Evolutionary conservation across 2,797 vertebrate species (phyloP).

Genomic region (Rhinoraja longicauda): DNA sequence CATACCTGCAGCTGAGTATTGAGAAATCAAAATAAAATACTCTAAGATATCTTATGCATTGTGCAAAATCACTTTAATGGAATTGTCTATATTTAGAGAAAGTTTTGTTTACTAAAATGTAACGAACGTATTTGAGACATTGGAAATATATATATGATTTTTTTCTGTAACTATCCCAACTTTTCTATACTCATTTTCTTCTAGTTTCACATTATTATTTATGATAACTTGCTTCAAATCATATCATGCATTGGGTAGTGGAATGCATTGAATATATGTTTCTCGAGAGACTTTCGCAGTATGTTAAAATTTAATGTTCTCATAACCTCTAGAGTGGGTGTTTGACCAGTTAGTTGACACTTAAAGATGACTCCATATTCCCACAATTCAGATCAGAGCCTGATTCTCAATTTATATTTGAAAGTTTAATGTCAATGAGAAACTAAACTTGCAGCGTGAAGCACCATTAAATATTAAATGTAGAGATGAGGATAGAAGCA

Average conservation of each 20-base stretch:
- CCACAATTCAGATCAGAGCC: background rate
- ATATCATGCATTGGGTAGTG: background rate
- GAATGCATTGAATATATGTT: background rate
- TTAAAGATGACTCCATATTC: too few relatives aligned
- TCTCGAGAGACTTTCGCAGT: background rate
- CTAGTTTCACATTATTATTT: background rate
- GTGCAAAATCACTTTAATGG: background rate
- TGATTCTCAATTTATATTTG: background rate
- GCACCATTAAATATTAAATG: background rate
- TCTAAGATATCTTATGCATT: background rate
- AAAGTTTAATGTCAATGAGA: background rate
- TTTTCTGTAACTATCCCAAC: background rate
- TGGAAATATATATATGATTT: background rate
- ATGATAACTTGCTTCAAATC: background rate
- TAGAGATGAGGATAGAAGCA: background rate
- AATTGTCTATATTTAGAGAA: background rate
- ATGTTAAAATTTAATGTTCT: background rate
- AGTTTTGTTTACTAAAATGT: background rate
- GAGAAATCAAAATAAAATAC: background rate
- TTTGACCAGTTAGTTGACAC: background rate
- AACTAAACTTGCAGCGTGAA: background rate
- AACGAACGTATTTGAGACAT: background rate
- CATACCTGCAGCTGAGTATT: background rate
- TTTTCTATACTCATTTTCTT: background rate
- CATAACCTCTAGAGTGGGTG: background rate